A percentile compares a stretch with the other conserved stretches of the same genome.
Evolutionary conservation across 2,797 vertebrate genomes (phyloP).

Genomic region (Syngnathus rostellatus): DNA sequence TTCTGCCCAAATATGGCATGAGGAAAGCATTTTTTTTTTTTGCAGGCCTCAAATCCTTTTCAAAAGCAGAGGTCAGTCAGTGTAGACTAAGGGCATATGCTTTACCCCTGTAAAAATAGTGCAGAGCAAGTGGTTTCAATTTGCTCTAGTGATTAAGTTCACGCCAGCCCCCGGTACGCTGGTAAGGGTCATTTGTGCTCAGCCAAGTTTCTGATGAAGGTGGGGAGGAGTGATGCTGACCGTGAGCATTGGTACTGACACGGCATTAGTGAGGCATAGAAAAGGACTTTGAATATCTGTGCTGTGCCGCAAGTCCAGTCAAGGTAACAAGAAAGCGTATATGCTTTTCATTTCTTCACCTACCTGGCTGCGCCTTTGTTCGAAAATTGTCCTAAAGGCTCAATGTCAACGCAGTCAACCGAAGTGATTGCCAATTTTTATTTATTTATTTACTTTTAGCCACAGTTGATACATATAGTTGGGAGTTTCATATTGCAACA

Average conservation of each 20-base stretch:
- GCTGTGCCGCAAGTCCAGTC: slow-evolving; percentile 65
- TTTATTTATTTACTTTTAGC: slow-evolving; percentile 47
- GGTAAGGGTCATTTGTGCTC: slow-evolving; percentile 81
- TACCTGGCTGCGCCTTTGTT: slow-evolving; percentile 48
- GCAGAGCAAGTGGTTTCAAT: slow-evolving; percentile 87
- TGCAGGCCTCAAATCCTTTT: slow-evolving; percentile 48
- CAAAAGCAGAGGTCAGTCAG: slow-evolving; percentile 64
- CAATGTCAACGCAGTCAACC: slow-evolving; percentile 56
- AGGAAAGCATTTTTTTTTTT: slow-evolving; percentile 46
- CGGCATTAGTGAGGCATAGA: slow-evolving; percentile 58
- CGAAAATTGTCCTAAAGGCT: slow-evolving; percentile 34
- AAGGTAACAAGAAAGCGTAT: slow-evolving; percentile 62
- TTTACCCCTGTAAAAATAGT: slow-evolving; percentile 77
- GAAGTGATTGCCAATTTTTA: slow-evolving; percentile 56
- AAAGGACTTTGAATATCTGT: slow-evolving; percentile 52
- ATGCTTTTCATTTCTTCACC: slow-evolving; percentile 53
- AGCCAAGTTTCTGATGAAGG: slow-evolving; percentile 58
- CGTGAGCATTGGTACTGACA: slow-evolving; percentile 66
- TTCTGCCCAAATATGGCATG: slow-evolving; percentile 43
- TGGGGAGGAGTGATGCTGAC: slow-evolving; percentile 56
- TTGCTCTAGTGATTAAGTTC: slow-evolving; percentile 89
- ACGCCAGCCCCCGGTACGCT: slow-evolving; percentile 78
- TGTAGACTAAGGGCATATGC: slow-evolving; percentile 61
- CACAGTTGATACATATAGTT: slow-evolving; percentile 10
- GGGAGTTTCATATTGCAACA: not conserved